Evolutionary conservation across 2,113 vertebrate species (phyloP).

Genomic region (Caranx melampygus): DNA sequence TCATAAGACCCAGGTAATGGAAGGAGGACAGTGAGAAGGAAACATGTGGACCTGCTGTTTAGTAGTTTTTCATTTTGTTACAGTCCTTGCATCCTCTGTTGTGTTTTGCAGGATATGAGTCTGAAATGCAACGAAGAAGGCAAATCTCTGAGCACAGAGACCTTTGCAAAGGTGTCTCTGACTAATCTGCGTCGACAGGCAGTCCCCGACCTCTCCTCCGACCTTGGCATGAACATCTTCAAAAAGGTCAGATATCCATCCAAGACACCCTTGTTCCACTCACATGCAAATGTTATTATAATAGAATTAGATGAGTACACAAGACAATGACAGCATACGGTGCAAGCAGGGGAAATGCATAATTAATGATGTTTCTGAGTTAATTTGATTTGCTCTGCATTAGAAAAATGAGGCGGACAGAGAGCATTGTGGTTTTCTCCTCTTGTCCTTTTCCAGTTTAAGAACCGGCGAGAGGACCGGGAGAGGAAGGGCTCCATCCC

Average conservation of each 20-base stretch:
- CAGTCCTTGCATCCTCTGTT: neutral
- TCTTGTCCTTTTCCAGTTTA: constrained; percentile 85
- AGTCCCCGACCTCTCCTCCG: constrained; percentile 95
- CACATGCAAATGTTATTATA: neutral
- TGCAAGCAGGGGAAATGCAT: neutral
- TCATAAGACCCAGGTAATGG: constrained; percentile 94
- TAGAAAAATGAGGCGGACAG: neutral
- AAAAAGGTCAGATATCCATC: constrained; percentile 89
- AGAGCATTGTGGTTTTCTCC: neutral
- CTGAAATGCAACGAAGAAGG: constrained; percentile 96
- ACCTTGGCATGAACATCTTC: constrained; percentile 97
- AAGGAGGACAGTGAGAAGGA: neutral
- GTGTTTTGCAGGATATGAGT: constrained; percentile 90
- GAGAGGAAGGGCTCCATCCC: constrained; percentile 98
- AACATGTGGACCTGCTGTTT: neutral
- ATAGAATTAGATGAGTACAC: neutral
- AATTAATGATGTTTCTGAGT: neutral
- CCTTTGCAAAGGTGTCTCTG: constrained; percentile 94
- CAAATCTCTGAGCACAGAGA: constrained; percentile 93
- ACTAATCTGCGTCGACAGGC: constrained; percentile 95
- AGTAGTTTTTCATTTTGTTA: neutral
- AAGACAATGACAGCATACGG: neutral
- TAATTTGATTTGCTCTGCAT: neutral
- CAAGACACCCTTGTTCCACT: neutral
- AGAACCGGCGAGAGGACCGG: constrained; percentile 94